Conservation (phyloP, 2,888 invertebrate genomes). For the Drepana falcataria region DNA sequence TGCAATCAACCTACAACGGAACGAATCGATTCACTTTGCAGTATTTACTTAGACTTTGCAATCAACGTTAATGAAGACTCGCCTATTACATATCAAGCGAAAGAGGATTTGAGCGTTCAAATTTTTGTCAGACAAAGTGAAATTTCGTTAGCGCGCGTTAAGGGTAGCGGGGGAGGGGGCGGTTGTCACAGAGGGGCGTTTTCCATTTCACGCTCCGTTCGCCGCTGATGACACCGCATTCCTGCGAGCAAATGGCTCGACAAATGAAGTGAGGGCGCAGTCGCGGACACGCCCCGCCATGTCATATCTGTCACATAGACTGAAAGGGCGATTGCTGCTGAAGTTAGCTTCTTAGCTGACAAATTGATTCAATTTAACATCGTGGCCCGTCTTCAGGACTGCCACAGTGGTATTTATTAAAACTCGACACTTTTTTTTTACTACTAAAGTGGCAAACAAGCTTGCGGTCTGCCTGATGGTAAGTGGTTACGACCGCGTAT, state of each 20-base stretch:
- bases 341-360: slow-evolving; percentile 40
- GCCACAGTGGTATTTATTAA: slow-evolving; percentile 8
- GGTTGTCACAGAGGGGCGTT: slow-evolving; percentile 71
- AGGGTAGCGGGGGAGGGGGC: slow-evolving; percentile 41
- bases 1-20: slow-evolving; percentile 14
- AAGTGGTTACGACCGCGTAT: no score
- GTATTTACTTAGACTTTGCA: slow-evolving; percentile 32
- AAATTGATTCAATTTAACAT: slow-evolving; percentile 62
- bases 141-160: slow-evolving; percentile 69
- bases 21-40: slow-evolving; percentile 21
- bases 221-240: slow-evolving; percentile 75
- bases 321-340: slow-evolving; percentile 30
- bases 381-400: slow-evolving; percentile 5
- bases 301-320: slow-evolving; percentile 70
- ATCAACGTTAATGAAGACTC: slow-evolving; percentile 35
- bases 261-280: slow-evolving; percentile 72
- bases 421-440: slow-evolving; percentile 8
- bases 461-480: no score
- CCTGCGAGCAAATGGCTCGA: slow-evolving; percentile 73
- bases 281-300: slow-evolving; percentile 64
- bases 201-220: slow-evolving; percentile 78
- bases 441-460: no score
- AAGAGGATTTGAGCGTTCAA: slow-evolving; percentile 35
- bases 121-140: slow-evolving; percentile 43
- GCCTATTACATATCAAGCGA: slow-evolving; percentile 43